Evolutionary conservation across 2,113 vertebrate species (phyloP), one percentile per base, ranked within the genome.

Genomic region (Heterotis niloticus): DNA sequence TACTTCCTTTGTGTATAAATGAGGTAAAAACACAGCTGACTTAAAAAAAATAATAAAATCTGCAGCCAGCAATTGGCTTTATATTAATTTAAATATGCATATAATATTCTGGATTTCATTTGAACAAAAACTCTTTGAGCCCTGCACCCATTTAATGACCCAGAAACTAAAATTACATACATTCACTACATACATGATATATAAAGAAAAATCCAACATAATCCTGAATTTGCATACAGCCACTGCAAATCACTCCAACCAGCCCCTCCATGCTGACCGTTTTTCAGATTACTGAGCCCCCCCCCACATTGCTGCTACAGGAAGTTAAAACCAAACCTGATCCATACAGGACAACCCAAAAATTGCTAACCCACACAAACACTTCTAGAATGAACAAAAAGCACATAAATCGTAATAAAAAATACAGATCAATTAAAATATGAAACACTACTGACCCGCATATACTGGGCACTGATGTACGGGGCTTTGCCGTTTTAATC

Each of bases 371-470:
- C 84, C 84, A 87, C 78, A 74, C 83, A 81, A 81, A 71, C 76
- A 77, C 69, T 66, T 82, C 80, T 84, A 85, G 85, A 83, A 85
- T 70, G 26, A 75, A 84, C 57, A 73, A 76, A 85, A 82, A 89
- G 85, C 77, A 67, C 83, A 16, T 29, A 77, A 64, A 77, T 59
- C 28, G 87, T 88, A 88, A 88, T 84, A 84, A 82, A 86, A 76
- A 84, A 88, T 86, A 84, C 75, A 76, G 78, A 78, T 81, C 78
- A 86, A 83, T 83, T 87, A 86, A 89, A 87, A 86, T 81, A 75
- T 86, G 82, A 81, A 79, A 81, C 56, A 54, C 75, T 69, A 52
- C 52, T 62, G 28, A 34, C 51, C 76, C 59, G 24, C 52, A 10
- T 28, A 64, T 13, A 44, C 24, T 64, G 59, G 29, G 26, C 44